Evolutionary conservation across 23 tunicate species (phyloP).

Genomic region (Styela plicata): DNA sequence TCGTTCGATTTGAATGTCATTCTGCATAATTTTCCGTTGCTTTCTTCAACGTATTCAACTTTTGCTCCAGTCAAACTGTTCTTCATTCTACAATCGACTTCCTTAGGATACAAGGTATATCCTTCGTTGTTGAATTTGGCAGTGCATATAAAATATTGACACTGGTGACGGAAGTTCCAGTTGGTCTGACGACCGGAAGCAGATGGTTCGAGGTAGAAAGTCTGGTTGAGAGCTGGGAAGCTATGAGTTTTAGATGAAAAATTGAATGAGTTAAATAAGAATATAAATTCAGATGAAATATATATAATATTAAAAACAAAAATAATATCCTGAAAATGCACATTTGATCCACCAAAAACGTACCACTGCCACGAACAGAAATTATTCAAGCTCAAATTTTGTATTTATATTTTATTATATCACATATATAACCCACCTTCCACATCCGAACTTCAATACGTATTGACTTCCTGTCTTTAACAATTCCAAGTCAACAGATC

Average conservation of each 20-base stretch:
- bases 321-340: no score
- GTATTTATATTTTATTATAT: not conserved
- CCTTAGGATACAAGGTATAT: not conserved
- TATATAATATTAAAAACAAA: no score
- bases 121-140: not conserved
- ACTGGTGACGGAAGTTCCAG: not conserved
- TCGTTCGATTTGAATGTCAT: not conserved
- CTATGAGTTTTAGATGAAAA: no score
- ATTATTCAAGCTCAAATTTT: no score
- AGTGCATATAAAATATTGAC: not conserved
- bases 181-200: not conserved
- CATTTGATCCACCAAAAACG: no score
- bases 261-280: no score
- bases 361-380: no score
- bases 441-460: not conserved
- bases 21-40: not conserved
- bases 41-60: not conserved
- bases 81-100: not conserved
- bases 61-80: not conserved
- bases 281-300: no score
- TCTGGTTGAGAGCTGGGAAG: not conserved
- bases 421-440: not conserved
- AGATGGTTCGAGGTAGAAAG: not conserved
- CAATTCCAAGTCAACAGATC: not conserved
- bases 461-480: not conserved